A percentile compares a stretch with the other conserved stretches of the same genome.
These are phyloP conservation scores for Biston betularia DNA, from an alignment of 2,888 invertebrate species.

Conservation along the genomic window DNA sequence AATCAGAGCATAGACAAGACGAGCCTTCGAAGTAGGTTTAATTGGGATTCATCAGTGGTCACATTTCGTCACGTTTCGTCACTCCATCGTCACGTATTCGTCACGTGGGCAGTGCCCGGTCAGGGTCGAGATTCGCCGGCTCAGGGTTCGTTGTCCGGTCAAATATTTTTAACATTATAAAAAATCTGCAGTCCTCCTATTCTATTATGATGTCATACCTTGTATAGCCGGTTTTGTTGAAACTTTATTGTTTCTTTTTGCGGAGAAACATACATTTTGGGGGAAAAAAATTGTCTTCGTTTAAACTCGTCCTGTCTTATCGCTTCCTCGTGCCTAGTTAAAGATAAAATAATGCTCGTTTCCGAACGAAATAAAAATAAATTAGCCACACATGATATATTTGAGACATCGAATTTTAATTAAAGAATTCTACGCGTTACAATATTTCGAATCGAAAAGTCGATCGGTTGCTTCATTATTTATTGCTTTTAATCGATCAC, in stretches of 20 bases:
- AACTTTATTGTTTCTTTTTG: slow-evolving; percentile 54
- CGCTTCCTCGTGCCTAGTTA: slow-evolving; percentile 17
- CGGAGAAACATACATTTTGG: slow-evolving; percentile 23
- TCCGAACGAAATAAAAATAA: slow-evolving; percentile 26
- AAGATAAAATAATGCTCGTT: slow-evolving; percentile 7
- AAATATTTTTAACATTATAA: slow-evolving; percentile 73
- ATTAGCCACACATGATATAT: slow-evolving; percentile 34
- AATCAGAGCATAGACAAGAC: slow-evolving; percentile 41
- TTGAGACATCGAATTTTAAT: slow-evolving; percentile 36
- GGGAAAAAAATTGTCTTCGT: slow-evolving; percentile 17
- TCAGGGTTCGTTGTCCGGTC: slow-evolving; percentile 74
- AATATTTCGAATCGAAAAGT: slow-evolving; percentile 44
- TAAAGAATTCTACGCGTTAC: slow-evolving; percentile 34
- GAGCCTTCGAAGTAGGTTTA: slow-evolving; percentile 40
- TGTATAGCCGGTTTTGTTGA: slow-evolving; percentile 57
- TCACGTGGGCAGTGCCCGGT: slow-evolving; percentile 50
- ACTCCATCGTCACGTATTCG: slow-evolving; percentile 56
- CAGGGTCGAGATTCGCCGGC: slow-evolving; percentile 69
- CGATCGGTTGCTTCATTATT: slow-evolving; percentile 48
- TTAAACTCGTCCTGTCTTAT: not conserved
- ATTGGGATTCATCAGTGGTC: slow-evolving; percentile 46
- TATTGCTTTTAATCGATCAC: slow-evolving; percentile 52
- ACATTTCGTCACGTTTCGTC: slow-evolving; percentile 68
- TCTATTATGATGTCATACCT: slow-evolving; percentile 75
- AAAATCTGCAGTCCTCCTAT: slow-evolving; percentile 72